Evolutionary conservation across 2,113 vertebrate species (phyloP), one percentile per base, ranked within the genome.

Genomic region (Grantiella picta): DNA sequence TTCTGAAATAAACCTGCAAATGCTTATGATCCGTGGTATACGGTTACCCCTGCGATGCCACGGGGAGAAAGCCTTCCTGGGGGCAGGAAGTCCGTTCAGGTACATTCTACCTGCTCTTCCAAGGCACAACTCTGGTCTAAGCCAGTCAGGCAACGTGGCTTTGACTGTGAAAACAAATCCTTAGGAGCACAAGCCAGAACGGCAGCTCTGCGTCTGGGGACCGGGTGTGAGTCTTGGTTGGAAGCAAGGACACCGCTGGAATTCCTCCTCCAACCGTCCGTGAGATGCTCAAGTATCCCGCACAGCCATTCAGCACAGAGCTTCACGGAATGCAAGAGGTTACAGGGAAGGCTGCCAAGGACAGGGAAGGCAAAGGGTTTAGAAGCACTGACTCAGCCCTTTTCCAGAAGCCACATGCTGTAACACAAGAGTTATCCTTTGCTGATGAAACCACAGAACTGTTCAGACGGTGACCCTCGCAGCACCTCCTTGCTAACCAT

Each of bases 371-470:
- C 66, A 88, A 52, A 83, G 45, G 35, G 14, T 23, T 85, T 65
- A 83, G 64, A 94, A 80, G 35, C 49, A 65, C 82, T 80, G 90
- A 93, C 82, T 94, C 90, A 93, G 87, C 84, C 78, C 57, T 83
- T 86, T 73, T 91, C 82, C 63, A 78, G 91, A 90, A 93, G 76
- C 91, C 82, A 47, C 10, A 8, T 42, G 70, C 71, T 89, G 60
- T 68, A 94, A 91, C 35, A n/a, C 66, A 86, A 47, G 82, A 91
- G 66, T 66, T 78, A 90, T n/a, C 95, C 87, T 29, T 10, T 2
- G 45, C 66, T 80, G 82, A 73, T 2, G 8, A 90, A 92, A 95
- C 71, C 93, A 85, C 79, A 77, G 75, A 59, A 61, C 78, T 59
- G 78, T 60, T 90, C 93, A 90, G 87, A 82, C 63, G 88, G 79